Evolutionary conservation across 1,140 invertebrate genomes (phyloP).

Genomic region (Dreissena rostriformis): DNA sequence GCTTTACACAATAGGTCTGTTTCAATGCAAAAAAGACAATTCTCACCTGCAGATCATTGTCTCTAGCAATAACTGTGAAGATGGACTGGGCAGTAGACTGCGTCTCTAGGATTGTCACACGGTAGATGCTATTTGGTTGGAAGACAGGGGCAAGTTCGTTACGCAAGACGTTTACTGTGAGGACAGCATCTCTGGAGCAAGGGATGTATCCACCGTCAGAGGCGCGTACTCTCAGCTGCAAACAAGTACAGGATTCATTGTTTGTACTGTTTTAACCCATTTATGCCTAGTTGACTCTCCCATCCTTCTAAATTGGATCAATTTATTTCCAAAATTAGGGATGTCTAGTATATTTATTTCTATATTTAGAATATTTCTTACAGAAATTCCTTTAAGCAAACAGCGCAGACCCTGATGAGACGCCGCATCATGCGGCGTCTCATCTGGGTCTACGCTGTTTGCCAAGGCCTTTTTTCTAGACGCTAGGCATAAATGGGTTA

Average conservation of each 20-base stretch:
- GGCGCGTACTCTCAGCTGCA: constrained; percentile 65
- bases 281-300: too few species aligned
- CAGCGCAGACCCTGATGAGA: too few species aligned
- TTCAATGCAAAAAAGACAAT: neutral
- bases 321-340: too few species aligned
- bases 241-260: constrained; percentile 41
- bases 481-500: too few species aligned
- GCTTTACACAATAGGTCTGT: neutral
- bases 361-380: too few species aligned
- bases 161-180: constrained; percentile 62
- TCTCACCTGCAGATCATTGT: constrained; percentile 57
- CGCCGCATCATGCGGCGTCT: too few species aligned
- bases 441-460: too few species aligned
- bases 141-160: constrained; percentile 66
- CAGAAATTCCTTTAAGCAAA: too few species aligned
- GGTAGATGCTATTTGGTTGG: constrained; percentile 31
- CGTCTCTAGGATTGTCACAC: constrained; percentile 62
- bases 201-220: constrained; percentile 62
- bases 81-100: constrained; percentile 50
- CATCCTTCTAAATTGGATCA: too few species aligned
- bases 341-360: too few species aligned
- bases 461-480: too few species aligned
- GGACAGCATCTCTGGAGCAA: constrained; percentile 47
- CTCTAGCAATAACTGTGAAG: constrained; percentile 49
- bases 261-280: too few species aligned